A percentile compares a stretch with the other conserved stretches of the same genome.
phyloP scores from a whole-genome alignment of 2,113 vertebrate genomes.

The Sander lucioperca region DNA sequence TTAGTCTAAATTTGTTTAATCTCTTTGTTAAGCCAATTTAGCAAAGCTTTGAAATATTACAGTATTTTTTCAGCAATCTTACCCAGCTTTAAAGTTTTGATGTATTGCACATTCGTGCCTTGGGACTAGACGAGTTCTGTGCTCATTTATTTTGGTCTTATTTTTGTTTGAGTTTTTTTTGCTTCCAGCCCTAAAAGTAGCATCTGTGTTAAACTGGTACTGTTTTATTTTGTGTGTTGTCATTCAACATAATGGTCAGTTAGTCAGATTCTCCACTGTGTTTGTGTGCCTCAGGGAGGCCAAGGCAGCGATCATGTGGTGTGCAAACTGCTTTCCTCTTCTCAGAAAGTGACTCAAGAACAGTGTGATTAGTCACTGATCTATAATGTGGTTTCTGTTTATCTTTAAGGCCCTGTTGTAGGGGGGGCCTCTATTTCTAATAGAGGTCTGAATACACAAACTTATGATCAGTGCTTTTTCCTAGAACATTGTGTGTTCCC shows the following conservation, averaged over 20 bases:
- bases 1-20: too few relatives aligned
- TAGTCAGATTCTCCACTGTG: constrained; percentile 47
- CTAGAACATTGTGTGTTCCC: not conserved
- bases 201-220: constrained; percentile 21
- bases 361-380: constrained; percentile 74
- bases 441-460: constrained; percentile 14
- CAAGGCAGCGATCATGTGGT: constrained; percentile 67
- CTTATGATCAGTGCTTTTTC: constrained; percentile 11
- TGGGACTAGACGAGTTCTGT: not conserved
- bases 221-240: constrained; percentile 55
- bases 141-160: constrained; percentile 25
- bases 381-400: constrained; percentile 55
- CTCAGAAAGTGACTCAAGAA: constrained; percentile 76
- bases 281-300: constrained; percentile 44
- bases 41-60: too few relatives aligned
- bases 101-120: not conserved
- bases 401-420: constrained; percentile 40
- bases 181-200: constrained; percentile 11
- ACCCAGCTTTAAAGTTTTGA: too few relatives aligned
- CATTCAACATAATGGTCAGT: constrained; percentile 45
- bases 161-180: not conserved
- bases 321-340: constrained; percentile 65
- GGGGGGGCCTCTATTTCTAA: not conserved
- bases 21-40: too few relatives aligned
- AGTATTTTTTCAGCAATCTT: too few relatives aligned